Conservation (phyloP, 2,113 vertebrate species). For the Psettodes erumei region DNA sequence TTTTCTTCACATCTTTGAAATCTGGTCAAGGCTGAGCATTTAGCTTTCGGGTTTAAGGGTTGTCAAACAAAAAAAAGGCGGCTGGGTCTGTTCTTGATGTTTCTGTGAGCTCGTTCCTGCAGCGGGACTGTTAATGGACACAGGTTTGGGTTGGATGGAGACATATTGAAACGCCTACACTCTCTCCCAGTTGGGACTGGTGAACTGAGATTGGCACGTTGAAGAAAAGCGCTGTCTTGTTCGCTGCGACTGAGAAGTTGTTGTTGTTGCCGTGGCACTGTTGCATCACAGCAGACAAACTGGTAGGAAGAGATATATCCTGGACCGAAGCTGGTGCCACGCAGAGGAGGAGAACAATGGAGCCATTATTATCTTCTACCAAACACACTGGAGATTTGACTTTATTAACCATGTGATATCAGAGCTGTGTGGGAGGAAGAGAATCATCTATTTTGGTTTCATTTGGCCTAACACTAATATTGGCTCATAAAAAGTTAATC, state of each 20-base stretch:
- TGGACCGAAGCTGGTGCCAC: not conserved
- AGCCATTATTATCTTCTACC: not conserved
- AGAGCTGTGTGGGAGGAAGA: not conserved
- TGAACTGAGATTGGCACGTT: conserved; percentile 18
- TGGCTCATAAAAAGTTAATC: not conserved
- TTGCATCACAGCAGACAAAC: conserved; percentile 9
- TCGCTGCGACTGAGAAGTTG: not conserved
- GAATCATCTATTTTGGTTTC: not conserved
- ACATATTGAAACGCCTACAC: conserved; percentile 42
- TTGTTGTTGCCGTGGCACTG: not conserved
- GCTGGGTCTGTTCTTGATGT: conserved; percentile 29
- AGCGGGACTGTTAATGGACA: conserved; percentile 36
- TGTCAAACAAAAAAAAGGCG: conserved; percentile 23
- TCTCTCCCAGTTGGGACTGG: conserved; percentile 27
- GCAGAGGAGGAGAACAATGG: conserved; percentile 1
- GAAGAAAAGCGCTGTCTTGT: conserved; percentile 16
- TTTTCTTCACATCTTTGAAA: conserved; percentile 6
- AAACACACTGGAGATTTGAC: not conserved
- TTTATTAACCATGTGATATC: not conserved
- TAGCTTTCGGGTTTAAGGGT: conserved; percentile 18
- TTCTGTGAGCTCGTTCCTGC: conserved; percentile 5
- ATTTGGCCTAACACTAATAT: not conserved
- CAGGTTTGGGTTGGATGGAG: conserved; percentile 39
- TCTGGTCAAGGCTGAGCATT: conserved; percentile 21
- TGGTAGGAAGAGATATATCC: conserved; percentile 1